Evolutionary conservation across 2,113 vertebrate species (phyloP).

Genomic region (Notiomystis cincta): DNA sequence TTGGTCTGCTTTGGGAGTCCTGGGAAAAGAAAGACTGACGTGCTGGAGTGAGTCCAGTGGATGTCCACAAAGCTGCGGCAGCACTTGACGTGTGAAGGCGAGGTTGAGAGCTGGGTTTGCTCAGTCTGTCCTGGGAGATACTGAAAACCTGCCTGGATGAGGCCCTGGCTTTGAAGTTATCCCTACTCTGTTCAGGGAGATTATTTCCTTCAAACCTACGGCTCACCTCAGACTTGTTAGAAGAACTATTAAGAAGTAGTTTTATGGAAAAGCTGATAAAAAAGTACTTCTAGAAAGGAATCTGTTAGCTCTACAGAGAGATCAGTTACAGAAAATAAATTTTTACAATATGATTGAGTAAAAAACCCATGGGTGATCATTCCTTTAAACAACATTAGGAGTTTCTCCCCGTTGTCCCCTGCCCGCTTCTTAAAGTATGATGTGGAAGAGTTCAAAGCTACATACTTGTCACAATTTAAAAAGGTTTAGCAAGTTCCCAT

Average conservation of each 20-base stretch:
- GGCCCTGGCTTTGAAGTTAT: background rate
- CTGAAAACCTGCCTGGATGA: background rate
- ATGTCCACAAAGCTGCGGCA: background rate
- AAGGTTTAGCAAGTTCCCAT: background rate
- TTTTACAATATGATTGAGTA: background rate
- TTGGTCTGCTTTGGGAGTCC: background rate
- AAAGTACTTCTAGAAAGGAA: background rate
- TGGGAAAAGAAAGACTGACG: background rate
- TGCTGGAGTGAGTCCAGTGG: background rate
- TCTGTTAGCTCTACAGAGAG: background rate
- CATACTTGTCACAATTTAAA: background rate
- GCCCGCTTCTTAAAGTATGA: background rate
- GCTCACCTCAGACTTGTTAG: background rate
- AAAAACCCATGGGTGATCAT: background rate
- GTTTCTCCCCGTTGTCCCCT: rapidly evolving
- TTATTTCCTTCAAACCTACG: background rate
- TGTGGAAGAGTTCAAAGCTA: background rate
- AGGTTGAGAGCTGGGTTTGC: background rate
- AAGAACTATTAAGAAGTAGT: background rate
- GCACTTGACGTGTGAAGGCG: background rate
- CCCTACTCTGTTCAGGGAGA: background rate
- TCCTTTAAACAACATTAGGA: background rate
- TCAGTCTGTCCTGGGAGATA: background rate
- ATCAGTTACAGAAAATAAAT: background rate
- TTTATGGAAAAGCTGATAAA: background rate